phyloP scores from a whole-genome alignment of 2,888 invertebrate genomes.

The Mesochorus sp. region DNA sequence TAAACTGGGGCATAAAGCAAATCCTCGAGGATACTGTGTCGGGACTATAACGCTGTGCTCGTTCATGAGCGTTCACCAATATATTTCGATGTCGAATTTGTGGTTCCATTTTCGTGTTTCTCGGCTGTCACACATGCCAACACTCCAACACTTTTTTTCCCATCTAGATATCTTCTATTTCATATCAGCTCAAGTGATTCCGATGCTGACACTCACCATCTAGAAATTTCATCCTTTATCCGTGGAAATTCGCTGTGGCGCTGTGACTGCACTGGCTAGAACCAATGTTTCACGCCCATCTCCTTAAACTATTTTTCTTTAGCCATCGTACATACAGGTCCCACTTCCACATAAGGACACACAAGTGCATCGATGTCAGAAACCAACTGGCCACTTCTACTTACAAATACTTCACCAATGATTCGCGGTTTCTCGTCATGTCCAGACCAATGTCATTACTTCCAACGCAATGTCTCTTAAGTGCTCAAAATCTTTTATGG shows the following conservation, averaged over 20 bases:
- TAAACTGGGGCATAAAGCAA: constrained; percentile 67
- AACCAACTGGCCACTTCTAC: constrained; percentile 38
- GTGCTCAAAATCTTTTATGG: constrained; percentile 2
- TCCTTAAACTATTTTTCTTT: constrained; percentile 23
- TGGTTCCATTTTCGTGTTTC: neutral
- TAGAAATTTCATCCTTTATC: constrained; percentile 10
- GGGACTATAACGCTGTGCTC: neutral
- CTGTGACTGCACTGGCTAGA: neutral
- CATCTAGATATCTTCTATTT: constrained; percentile 19
- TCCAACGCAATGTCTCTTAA: constrained; percentile 24
- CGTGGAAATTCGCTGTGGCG: neutral
- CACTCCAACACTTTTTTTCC: constrained; percentile 33
- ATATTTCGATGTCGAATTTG: neutral
- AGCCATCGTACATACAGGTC: neutral
- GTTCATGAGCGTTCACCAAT: neutral
- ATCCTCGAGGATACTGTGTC: constrained; percentile 40
- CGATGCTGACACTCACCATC: neutral
- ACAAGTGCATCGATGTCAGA: neutral
- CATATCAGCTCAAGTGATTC: constrained; percentile 17
- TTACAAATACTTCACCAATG: constrained; percentile 21
- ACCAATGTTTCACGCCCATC: constrained; percentile 27
- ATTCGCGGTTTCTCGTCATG: constrained; percentile 29
- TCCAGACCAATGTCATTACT: constrained; percentile 21
- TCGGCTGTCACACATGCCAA: constrained; percentile 9
- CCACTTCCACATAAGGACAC: neutral